These are phyloP conservation scores for Danio kyathit DNA, from an alignment of 2,797 vertebrate species.

Conservation along the genomic window DNA sequence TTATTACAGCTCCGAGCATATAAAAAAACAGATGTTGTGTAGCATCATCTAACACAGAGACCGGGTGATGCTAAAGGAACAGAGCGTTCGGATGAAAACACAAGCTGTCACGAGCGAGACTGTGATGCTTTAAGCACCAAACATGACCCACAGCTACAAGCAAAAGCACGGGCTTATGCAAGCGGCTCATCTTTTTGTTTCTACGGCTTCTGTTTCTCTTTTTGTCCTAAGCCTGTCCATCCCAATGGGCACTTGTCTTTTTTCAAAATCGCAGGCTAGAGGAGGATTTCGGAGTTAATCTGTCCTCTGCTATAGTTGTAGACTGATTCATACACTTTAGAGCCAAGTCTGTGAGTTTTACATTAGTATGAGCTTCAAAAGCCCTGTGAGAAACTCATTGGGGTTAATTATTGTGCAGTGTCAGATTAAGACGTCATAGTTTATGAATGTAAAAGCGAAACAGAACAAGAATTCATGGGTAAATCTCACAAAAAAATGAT, in stretches of 20 bases:
- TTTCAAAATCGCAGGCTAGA: background rate
- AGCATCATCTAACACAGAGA: slow-evolving; percentile 34
- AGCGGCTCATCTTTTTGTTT: slow-evolving; percentile 24
- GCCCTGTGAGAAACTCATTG: slow-evolving; percentile 16
- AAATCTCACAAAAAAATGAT: slow-evolving; percentile 21
- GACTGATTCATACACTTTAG: background rate
- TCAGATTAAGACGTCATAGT: slow-evolving; percentile 33
- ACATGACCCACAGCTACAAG: slow-evolving; percentile 39
- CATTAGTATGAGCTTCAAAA: slow-evolving; percentile 19
- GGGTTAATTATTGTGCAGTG: slow-evolving; percentile 18
- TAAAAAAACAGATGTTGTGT: slow-evolving; percentile 14
- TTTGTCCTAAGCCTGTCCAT: slow-evolving; percentile 19
- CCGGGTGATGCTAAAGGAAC: slow-evolving; percentile 40
- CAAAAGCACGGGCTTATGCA: slow-evolving; percentile 38
- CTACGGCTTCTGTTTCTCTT: slow-evolving; percentile 29
- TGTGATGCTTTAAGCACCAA: slow-evolving; percentile 21
- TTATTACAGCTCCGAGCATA: slow-evolving; percentile 27
- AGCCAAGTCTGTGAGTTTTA: background rate
- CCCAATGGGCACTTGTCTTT: slow-evolving; percentile 2
- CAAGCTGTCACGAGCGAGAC: background rate
- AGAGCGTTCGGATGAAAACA: background rate
- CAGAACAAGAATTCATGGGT: slow-evolving; percentile 17
- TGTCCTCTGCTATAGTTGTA: slow-evolving; percentile 13
- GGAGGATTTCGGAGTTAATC: slow-evolving; percentile 23
- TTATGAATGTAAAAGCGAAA: background rate